These are phyloP conservation scores for Volucella bombylans DNA, from an alignment of 2,888 invertebrate genomes.

Conservation along the genomic window DNA sequence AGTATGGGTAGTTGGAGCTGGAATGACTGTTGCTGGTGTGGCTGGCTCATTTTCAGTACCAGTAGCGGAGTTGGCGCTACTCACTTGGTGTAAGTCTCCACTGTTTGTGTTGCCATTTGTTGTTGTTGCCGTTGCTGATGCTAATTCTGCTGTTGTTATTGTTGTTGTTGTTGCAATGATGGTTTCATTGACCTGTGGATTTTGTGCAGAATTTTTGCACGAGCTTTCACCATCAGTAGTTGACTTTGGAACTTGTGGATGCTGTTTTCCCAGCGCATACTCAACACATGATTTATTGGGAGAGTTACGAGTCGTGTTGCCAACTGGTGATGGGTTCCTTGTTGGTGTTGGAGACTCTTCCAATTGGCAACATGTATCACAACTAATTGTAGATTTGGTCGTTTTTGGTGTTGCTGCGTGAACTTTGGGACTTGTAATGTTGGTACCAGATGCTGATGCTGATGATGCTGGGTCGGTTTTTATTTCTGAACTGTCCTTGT, in stretches of 20 bases:
- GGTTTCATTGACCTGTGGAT: constrained; percentile 72
- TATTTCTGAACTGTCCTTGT: constrained; percentile 25
- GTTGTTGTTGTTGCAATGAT: constrained; percentile 15
- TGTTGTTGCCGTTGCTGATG: constrained; percentile 3
- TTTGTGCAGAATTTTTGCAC: constrained; percentile 64
- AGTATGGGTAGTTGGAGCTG: constrained; percentile 66
- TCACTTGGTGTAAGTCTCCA: constrained; percentile 72
- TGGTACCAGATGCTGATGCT: not conserved
- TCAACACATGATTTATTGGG: constrained; percentile 58
- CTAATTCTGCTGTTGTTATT: too few species aligned
- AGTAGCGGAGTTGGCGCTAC: constrained; percentile 67
- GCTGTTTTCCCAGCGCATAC: constrained; percentile 63
- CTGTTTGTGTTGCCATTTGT: constrained; percentile 76
- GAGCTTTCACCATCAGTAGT: constrained; percentile 70
- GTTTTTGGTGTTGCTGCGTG: constrained; percentile 45
- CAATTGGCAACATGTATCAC: constrained; percentile 78
- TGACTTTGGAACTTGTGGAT: constrained; percentile 71
- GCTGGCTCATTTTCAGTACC: constrained; percentile 55
- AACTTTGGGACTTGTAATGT: constrained; percentile 55
- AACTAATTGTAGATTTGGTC: constrained; percentile 73
- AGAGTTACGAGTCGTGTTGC: constrained; percentile 54
- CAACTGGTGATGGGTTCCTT: constrained; percentile 52
- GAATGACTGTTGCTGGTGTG: constrained; percentile 55
- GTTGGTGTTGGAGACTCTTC: constrained; percentile 72
- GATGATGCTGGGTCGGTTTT: constrained; percentile 46